Base-by-base conservation (phyloP, 2,797 vertebrate species). In the Psittacula derbiana region DNA sequence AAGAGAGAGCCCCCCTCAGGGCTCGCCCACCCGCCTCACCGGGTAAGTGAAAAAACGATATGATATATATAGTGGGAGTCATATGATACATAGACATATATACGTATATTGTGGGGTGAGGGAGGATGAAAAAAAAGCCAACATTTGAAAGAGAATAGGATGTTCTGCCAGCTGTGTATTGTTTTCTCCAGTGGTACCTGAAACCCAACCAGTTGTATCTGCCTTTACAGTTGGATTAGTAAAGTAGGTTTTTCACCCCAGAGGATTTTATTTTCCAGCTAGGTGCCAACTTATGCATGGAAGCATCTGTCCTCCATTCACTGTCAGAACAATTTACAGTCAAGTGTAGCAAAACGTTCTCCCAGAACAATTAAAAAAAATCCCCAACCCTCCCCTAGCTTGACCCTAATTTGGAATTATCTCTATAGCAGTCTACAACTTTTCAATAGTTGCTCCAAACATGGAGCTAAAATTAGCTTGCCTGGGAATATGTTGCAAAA, bases 261-360 rank as follows among this genome's bases (percentile, higher is more conserved):
- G 38, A 86, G 66, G n/a, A 70, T 78, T 93, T 93, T 66, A 46
- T 78, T 89, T 95, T 92, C 28, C 53, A 88, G 44, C 27, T 50
- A 72, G 65, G 73, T 93, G 46, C 62, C 75, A 86, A 2, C 11
- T 79, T 92, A 61, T 27, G 8, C 74, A 60, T 57, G 71, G 28
- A 89, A 95, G 31, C 72, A 85, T 94, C 87, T 92, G 28, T 93
- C 69, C 69, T 86, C 75, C 84, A 14, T 79, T 81, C 91, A 64
- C 62, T 95, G 72, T 95, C 88, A 92, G 62, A 96, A 85, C 47
- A 86, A 90, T 93, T 95, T 94, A 89, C 40, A 76, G 43, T 87
- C 66, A 87, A 87, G 41, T n/a, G 23, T 20, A 73, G 44, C 36
- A 94, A 94, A 94, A 91, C 21, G 53, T 69, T 92, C 47, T 88